A percentile compares a stretch with the other conserved stretches of the same genome.
Conservation (phyloP, 2,888 invertebrate genomes). For the Elmis aenea region DNA sequence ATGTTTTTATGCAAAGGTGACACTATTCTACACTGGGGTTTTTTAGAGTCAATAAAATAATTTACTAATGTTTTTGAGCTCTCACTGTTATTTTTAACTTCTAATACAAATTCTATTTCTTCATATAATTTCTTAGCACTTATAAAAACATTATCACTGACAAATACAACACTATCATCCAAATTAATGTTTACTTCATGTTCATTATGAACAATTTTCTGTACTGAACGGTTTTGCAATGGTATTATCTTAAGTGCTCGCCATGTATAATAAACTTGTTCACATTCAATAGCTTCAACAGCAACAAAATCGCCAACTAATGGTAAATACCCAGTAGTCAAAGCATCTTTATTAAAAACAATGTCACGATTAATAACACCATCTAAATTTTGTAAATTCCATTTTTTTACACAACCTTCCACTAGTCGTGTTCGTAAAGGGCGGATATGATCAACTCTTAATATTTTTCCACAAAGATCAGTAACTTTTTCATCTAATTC, state of each 20-base stretch:
- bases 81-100: conserved; percentile 46
- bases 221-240: conserved; percentile 16
- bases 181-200: too few relatives aligned
- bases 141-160: conserved; percentile 49
- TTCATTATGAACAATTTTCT: too few relatives aligned
- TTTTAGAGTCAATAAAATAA: conserved; percentile 51
- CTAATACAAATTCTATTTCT: conserved; percentile 46
- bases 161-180: conserved; percentile 45
- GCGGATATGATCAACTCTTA: conserved; percentile 57
- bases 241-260: conserved; percentile 53
- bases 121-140: conserved; percentile 45
- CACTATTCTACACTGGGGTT: conserved; percentile 33
- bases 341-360: conserved; percentile 55
- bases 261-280: conserved; percentile 56
- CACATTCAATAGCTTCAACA: conserved; percentile 69
- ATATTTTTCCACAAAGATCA: conserved; percentile 52
- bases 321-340: conserved; percentile 53
- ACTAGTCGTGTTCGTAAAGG: conserved; percentile 56
- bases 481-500: conserved; percentile 56
- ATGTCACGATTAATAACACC: conserved; percentile 57
- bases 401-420: conserved; percentile 49
- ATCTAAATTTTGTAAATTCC: conserved; percentile 39
- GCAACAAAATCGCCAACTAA: conserved; percentile 58
- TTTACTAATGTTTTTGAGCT: conserved; percentile 47
- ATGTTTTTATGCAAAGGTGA: conserved; percentile 31